Percentiles rank a stretch among this genome's conserved stretches.
Conservation (phyloP, 2,113 vertebrate species). For the Rousettus leschenaultii region DNA sequence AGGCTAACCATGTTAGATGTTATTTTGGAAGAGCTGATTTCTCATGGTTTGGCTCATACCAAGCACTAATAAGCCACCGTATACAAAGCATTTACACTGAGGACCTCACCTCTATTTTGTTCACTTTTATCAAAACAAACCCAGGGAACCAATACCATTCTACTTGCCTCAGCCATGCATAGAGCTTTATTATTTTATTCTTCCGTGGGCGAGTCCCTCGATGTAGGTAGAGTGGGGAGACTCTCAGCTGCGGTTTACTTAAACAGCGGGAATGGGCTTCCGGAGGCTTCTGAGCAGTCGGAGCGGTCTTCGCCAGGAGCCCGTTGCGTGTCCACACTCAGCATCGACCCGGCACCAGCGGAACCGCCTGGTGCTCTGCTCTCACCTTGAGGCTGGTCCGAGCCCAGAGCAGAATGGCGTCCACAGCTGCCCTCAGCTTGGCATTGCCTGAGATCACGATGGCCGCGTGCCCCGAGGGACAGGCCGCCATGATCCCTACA, state of each 20-base stretch:
- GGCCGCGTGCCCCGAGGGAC: constrained; percentile 20
- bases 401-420: background rate
- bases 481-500: constrained; percentile 35
- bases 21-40: background rate
- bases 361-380: background rate
- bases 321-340: background rate
- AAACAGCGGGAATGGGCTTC: background rate
- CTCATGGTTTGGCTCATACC: background rate
- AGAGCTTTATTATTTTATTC: background rate
- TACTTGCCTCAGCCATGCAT: background rate
- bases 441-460: constrained; percentile 58
- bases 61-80: background rate
- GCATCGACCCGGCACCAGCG: background rate
- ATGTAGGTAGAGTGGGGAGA: background rate
- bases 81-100: background rate
- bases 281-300: background rate
- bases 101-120: background rate
- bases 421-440: constrained; percentile 40
- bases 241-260: background rate
- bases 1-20: background rate
- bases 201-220: background rate
- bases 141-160: background rate
- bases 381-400: background rate
- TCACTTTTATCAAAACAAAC: background rate
- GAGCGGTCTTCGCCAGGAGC: background rate